Base-by-base conservation (phyloP, 2,888 invertebrate genomes). In the Netelia virgata region DNA sequence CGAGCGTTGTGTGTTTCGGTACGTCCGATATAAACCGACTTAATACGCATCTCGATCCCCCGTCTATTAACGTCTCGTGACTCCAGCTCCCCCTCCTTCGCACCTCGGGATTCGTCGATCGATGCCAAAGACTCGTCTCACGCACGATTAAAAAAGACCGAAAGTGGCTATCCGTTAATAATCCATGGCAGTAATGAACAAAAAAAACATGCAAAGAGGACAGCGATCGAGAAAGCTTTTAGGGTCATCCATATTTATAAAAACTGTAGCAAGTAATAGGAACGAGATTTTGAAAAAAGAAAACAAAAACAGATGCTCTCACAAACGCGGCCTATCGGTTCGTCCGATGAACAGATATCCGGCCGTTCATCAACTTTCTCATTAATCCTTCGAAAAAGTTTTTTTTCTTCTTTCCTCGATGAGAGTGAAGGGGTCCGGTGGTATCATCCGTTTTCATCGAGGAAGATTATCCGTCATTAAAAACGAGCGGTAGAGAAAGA, bases 1-100 rank as follows among this genome's bases (percentile, higher is more conserved):
- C 57, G 36, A 63, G 59, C 55, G 63, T 72, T 63, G 41, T 83
- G 75, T 76, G 86, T 85, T 86, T 77, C 59, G 72, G 77, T 73
- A 53, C 28, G 73, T 50, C 53, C 66, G 47, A 57, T 79, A 77
- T 28, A 69, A 8, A 41, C 63, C 72, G 64, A 72, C 53, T 68
- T 68, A 63, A 81, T 66, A 28, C 73, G 43, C 11, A 16, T 23
- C 68, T 47, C 11, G 41, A 43, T 11, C 68, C 6, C 28, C 18
- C 41, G 75, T 64, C 53, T 36, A 36, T 36, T 36, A 53, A 16
- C n/a, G n/a, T 36, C 14, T 36, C 36, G 10, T 36, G 63, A 63
- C 36, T 64, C 64, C 18, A 18, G 18, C 57, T 57, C 57, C 59
- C 59, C 59, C 47, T 36, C 11, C 6, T n/a, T 50, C 63, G 23